These are phyloP conservation scores for Rhingia campestris DNA, from an alignment of 2,888 invertebrate species.

Conservation along the genomic window DNA sequence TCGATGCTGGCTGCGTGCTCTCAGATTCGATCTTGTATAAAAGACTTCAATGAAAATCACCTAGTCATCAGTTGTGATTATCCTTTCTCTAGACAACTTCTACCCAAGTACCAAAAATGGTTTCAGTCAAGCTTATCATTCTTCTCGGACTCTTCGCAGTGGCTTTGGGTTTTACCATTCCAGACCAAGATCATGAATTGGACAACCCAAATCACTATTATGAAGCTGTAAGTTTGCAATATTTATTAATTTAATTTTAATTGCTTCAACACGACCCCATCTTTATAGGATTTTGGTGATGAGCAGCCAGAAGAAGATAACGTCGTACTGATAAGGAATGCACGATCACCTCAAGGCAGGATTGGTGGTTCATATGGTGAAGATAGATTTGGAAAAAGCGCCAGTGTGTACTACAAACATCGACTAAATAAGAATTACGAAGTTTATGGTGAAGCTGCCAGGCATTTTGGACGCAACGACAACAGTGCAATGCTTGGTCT, in stretches of 20 bases:
- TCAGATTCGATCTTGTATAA: no score
- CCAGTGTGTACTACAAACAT: conserved; percentile 8
- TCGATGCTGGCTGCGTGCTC: no score
- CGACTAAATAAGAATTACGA: conserved; percentile 13
- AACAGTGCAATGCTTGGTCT: conserved; percentile 1
- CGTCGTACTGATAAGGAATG: neutral
- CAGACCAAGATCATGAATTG: neutral
- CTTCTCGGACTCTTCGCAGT: conserved; percentile 20
- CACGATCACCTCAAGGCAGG: conserved; percentile 25
- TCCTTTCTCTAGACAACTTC: neutral
- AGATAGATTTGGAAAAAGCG: neutral
- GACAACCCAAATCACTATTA: neutral
- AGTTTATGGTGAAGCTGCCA: neutral
- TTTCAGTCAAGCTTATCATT: conserved; percentile 21
- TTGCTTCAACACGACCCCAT: neutral
- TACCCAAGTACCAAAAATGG: conserved; percentile 2
- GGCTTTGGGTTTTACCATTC: conserved; percentile 23
- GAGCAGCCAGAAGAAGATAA: neutral
- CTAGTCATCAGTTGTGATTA: neutral
- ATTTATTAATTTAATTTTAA: neutral
- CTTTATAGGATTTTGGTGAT: neutral
- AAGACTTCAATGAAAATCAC: neutral
- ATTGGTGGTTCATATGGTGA: neutral
- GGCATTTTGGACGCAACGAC: conserved; percentile 24
- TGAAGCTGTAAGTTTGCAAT: neutral